Conservation (phyloP, 2,113 vertebrate species). For the Scomber colias region DNA sequence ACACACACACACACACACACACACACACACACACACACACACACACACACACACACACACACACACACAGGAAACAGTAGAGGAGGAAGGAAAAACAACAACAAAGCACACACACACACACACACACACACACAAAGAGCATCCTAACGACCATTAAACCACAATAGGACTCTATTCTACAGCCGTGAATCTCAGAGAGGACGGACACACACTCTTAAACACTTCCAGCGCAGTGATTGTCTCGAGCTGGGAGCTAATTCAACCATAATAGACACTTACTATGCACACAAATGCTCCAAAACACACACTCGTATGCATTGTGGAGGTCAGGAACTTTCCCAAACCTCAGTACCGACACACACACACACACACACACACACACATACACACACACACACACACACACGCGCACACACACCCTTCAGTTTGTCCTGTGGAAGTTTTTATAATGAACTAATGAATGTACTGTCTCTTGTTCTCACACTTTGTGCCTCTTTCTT, state of each 20-base stretch:
- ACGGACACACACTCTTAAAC: conserved; percentile 25
- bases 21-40: neutral
- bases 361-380: conserved; percentile 1
- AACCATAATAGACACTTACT: neutral
- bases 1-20: neutral
- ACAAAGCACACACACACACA: neutral
- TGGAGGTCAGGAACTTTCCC: neutral
- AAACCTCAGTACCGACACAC: neutral
- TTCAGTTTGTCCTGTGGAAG: neutral
- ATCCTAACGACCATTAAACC: conserved; percentile 32
- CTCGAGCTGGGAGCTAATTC: neutral
- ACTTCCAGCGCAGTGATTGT: neutral
- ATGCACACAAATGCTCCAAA: neutral
- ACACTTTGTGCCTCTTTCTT: neutral
- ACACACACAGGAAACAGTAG: conserved; percentile 57
- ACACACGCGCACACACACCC: neutral
- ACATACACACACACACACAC: neutral
- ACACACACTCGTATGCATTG: neutral
- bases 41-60: neutral
- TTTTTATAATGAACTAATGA: conserved; percentile 4
- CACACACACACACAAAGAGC: conserved; percentile 19
- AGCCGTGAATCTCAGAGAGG: conserved; percentile 12
- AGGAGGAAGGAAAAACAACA: conserved; percentile 64
- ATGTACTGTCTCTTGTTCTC: neutral
- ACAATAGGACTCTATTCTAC: conserved; percentile 44